Evolutionary conservation across 1,140 invertebrate genomes (phyloP).

Genomic region (Drosophila quadrilineata): DNA sequence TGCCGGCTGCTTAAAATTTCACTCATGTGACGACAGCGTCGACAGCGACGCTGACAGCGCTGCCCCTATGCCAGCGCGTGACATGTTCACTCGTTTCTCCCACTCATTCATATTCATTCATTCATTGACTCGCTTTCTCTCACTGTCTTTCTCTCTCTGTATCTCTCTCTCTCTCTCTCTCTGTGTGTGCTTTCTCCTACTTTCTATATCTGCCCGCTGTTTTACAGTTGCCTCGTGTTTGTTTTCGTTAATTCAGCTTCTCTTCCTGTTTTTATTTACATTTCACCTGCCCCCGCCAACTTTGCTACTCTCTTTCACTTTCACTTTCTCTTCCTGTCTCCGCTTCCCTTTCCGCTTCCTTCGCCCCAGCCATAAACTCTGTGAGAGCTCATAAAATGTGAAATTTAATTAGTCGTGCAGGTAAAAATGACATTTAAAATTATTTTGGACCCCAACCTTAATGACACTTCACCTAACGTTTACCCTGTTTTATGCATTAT

Average conservation of each 20-base stretch:
- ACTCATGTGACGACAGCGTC: slow-evolving; percentile 54
- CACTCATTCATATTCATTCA: too few species aligned
- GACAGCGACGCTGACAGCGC: not conserved
- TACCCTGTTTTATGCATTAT: not conserved
- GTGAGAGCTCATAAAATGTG: slow-evolving; percentile 66
- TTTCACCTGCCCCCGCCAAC: slow-evolving; percentile 42
- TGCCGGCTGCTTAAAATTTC: slow-evolving; percentile 70
- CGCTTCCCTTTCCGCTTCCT: too few species aligned
- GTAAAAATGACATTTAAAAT: slow-evolving; percentile 74
- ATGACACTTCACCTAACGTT: not conserved
- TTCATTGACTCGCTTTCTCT: slow-evolving; percentile 13
- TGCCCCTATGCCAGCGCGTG: not conserved
- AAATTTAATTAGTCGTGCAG: slow-evolving; percentile 77
- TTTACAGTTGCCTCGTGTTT: slow-evolving; percentile 69
- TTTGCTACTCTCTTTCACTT: too few species aligned
- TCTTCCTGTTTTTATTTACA: slow-evolving; percentile 67
- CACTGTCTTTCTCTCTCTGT: not conserved
- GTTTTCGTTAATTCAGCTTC: slow-evolving; percentile 65
- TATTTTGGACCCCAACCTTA: slow-evolving; percentile 29
- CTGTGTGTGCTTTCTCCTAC: not conserved
- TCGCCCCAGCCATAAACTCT: too few species aligned
- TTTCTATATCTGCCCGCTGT: slow-evolving; percentile 9
- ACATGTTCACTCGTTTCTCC: not conserved
- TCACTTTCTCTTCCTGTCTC: not conserved
- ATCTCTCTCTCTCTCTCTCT: not conserved